These are phyloP conservation scores for Dicranocentrus wangi DNA, from an alignment of 2,888 invertebrate genomes.

Conservation along the genomic window DNA sequence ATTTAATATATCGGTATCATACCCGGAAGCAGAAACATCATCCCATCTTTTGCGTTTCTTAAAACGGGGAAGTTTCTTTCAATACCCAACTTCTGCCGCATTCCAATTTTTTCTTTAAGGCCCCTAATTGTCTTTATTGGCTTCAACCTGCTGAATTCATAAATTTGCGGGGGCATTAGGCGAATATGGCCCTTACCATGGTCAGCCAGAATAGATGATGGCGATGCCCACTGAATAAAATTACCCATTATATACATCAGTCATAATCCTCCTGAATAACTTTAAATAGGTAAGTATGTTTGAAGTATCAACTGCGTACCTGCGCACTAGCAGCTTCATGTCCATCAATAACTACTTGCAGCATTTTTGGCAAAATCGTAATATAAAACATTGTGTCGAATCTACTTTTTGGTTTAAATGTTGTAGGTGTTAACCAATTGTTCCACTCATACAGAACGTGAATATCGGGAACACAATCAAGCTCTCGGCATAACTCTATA, in stretches of 20 bases:
- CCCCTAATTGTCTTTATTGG: constrained; percentile 78
- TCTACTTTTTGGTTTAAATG: constrained; percentile 75
- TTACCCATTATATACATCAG: not conserved
- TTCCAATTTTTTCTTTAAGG: constrained; percentile 79
- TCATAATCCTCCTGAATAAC: not conserved
- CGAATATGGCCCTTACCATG: constrained; percentile 75
- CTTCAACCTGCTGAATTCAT: constrained; percentile 82
- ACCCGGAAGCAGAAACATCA: constrained; percentile 80
- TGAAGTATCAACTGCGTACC: constrained; percentile 75
- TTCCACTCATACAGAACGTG: constrained; percentile 88
- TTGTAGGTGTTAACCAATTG: constrained; percentile 85
- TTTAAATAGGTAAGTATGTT: not conserved
- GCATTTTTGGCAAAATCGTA: constrained; percentile 78
- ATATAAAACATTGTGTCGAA: constrained; percentile 86
- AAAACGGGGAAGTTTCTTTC: constrained; percentile 78
- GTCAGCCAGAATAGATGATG: constrained; percentile 77
- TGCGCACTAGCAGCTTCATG: constrained; percentile 79
- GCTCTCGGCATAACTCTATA: constrained; percentile 81
- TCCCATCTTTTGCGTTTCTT: constrained; percentile 79
- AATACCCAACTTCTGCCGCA: constrained; percentile 78
- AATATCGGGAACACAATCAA: constrained; percentile 85
- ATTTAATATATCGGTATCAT: not conserved
- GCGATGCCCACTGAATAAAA: constrained; percentile 80
- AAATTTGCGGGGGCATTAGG: constrained; percentile 85
- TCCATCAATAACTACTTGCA: constrained; percentile 77